These are phyloP conservation scores for Stratiomys singularior DNA, from an alignment of 2,888 invertebrate species.

Conservation along the genomic window DNA sequence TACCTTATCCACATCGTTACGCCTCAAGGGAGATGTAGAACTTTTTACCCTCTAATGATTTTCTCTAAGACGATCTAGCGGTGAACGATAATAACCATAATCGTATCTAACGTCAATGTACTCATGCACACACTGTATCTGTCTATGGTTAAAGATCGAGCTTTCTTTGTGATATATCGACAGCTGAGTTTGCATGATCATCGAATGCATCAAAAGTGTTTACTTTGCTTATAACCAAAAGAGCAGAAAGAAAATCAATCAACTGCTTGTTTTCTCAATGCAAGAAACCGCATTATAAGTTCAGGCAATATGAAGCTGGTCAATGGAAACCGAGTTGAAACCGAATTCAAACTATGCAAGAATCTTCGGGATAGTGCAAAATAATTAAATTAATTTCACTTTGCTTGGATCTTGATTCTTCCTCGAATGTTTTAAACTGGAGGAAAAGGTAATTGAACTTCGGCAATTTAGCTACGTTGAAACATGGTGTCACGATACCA, in stretches of 20 bases:
- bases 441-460: conserved; percentile 3
- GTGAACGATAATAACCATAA: neutral
- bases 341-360: neutral
- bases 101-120: neutral
- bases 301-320: neutral
- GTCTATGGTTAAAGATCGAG: no score
- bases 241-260: neutral
- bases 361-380: neutral
- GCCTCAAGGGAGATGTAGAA: neutral
- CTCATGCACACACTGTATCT: neutral
- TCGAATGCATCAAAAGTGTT: neutral
- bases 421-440: neutral
- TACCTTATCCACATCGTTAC: neutral
- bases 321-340: neutral
- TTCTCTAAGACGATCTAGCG: neutral
- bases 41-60: neutral
- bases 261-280: neutral
- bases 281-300: neutral
- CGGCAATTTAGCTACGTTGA: neutral
- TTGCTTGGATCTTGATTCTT: neutral
- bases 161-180: neutral
- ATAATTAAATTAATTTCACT: conserved; percentile 2
- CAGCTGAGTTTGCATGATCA: neutral
- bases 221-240: neutral
- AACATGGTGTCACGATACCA: neutral